Percentiles rank a stretch among this genome's conserved stretches.
Conservation (phyloP, 2,113 vertebrate genomes). For the rat (Rattus norvegicus) region DNA sequence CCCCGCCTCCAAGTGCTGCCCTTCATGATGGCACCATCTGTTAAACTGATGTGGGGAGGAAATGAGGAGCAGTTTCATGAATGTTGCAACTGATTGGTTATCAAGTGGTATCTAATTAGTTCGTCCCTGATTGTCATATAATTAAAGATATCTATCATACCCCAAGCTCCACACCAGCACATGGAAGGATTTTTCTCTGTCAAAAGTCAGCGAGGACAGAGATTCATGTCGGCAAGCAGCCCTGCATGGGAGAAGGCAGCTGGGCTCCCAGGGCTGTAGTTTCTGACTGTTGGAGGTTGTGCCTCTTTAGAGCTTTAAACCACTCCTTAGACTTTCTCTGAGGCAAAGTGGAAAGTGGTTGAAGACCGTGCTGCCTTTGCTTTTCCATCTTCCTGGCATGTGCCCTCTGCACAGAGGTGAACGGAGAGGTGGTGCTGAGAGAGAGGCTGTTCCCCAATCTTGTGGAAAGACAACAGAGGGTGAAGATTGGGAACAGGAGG, state of each 20-base stretch:
- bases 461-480: neutral
- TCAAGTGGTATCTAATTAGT: conserved; percentile 57
- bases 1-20: conserved; percentile 46
- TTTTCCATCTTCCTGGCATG: neutral
- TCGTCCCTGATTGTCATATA: conserved; percentile 65
- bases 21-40: conserved; percentile 75
- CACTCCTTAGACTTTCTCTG: neutral
- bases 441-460: neutral
- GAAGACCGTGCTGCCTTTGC: neutral
- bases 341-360: accelerated
- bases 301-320: neutral
- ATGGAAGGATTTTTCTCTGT: neutral
- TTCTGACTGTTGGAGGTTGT: accelerated
- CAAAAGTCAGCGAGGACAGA: neutral
- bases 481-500: neutral
- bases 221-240: accelerated
- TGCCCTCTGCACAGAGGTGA: neutral
- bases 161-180: neutral
- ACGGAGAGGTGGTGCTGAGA: neutral
- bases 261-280: neutral
- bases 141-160: conserved; percentile 49
- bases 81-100: conserved; percentile 71
- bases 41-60: conserved; percentile 42
- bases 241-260: neutral
- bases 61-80: conserved; percentile 51